Conservation (phyloP, 1,140 invertebrate species). For the Mycetomoellerius zeteki region DNA sequence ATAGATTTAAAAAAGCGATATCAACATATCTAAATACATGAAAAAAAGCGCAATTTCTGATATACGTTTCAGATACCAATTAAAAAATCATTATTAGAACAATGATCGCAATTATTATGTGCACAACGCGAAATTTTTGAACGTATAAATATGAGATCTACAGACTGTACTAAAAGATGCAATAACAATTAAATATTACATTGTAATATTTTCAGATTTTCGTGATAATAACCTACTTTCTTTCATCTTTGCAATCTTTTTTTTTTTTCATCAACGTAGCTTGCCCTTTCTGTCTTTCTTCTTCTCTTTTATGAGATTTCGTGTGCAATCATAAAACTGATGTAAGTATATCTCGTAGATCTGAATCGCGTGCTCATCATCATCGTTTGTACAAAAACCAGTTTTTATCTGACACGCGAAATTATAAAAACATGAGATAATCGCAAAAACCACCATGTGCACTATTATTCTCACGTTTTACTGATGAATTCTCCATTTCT, state of each 20-base stretch:
- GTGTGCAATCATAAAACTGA: constrained; percentile 68
- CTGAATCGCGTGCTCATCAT: constrained; percentile 68
- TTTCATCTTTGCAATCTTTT: constrained; percentile 5
- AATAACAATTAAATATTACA: neutral
- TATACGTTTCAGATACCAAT: neutral
- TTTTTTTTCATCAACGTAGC: constrained; percentile 1
- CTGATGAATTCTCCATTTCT: neutral
- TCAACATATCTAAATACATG: constrained; percentile 28
- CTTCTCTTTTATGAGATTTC: constrained; percentile 15
- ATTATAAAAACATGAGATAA: constrained; percentile 60
- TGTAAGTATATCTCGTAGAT: constrained; percentile 57
- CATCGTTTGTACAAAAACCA: constrained; percentile 43
- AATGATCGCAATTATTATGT: neutral
- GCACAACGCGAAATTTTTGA: neutral
- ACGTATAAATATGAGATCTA: neutral
- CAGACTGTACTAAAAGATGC: neutral
- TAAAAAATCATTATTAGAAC: constrained; percentile 2
- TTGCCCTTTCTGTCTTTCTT: constrained; percentile 17
- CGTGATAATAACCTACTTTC: constrained; percentile 1
- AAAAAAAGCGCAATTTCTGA: neutral
- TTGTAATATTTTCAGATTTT: constrained; percentile 13
- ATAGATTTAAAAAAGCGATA: neutral
- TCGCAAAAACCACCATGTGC: neutral
- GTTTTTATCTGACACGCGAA: constrained; percentile 65
- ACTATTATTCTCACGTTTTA: constrained; percentile 14